Evolutionary conservation across 2,797 vertebrate species (phyloP), one percentile per base, ranked within the genome.

Genomic region (Streptopelia turtur): DNA sequence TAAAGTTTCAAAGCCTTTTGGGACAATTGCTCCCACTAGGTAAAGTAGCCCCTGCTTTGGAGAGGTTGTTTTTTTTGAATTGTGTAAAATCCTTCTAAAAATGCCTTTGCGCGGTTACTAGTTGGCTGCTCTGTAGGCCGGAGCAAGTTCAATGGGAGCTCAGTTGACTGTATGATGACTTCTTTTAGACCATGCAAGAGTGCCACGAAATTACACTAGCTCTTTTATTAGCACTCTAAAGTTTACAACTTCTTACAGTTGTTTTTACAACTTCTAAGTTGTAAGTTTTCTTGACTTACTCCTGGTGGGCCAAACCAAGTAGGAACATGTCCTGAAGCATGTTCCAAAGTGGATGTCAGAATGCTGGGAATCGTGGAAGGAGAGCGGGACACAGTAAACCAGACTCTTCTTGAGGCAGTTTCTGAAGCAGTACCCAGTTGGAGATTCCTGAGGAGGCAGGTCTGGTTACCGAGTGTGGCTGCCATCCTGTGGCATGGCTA

Each of bases 221-320:
- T 77, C 9, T 70, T 16, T 68, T 55, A 13, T 9, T 20, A 41
- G 43, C 68, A 17, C 28, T 64, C 45, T 57, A 0, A 84, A 75
- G 39, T 59, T 78, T 79, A 37, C 23, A 60, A 2, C 13, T 71
- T 9, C 70, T 50, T 78, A 43, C 41, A 43, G 16, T 43, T 43
- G 41, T 43, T 43, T 43, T 43, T 43, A 43, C 41, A 43, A 43
- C 41, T 43, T 43, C 41, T 23, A 39, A 71, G 28, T 45, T 61
- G 8, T n/a, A 64, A 43, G 6, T 47, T 89, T 85, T 76, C 43
- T 43, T 1, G 0, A 8, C 49, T 89, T 79, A 20, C 5, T 74
- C 25, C 43, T 81, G 22, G 15, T 71, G 20, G n/a, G 45, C 17
- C 25, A 80, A 41, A 33, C 1, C 0, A 0, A 57, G 17, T 57